A percentile compares a stretch with the other conserved stretches of the same genome.
phyloP scores from a whole-genome alignment of 2,113 vertebrate species.

The Bos taurus region DNA sequence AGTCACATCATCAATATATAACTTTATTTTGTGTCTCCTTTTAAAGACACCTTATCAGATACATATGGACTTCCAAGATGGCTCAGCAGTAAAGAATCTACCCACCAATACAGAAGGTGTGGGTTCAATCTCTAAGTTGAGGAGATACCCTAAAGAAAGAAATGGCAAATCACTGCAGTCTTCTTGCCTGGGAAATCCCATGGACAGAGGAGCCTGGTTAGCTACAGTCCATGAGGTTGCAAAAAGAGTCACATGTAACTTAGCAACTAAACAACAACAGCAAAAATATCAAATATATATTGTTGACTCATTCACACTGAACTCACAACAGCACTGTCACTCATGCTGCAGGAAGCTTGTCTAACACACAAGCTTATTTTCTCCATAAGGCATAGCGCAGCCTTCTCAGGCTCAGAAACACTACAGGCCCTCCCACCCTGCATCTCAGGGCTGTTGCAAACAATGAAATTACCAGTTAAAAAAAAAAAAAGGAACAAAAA shows the following conservation, averaged over 20 bases:
- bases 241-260: not conserved
- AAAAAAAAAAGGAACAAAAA: not conserved
- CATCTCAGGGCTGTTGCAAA: not conserved
- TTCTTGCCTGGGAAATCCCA: not conserved
- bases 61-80: not conserved
- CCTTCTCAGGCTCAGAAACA: not conserved
- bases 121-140: not conserved
- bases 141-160: not conserved
- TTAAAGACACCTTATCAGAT: not conserved
- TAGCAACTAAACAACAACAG: not conserved
- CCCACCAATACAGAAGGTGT: not conserved
- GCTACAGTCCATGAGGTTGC: not conserved
- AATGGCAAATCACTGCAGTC: not conserved
- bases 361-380: not conserved
- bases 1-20: not conserved
- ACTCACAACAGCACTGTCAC: not conserved
- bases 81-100: not conserved
- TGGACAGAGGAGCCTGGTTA: not conserved
- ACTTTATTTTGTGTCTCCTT: not conserved
- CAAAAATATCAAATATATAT: not conserved
- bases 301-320: not conserved
- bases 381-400: not conserved
- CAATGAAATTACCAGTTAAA: not conserved
- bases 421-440: not conserved
- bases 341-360: not conserved